Percentiles rank a stretch among this genome's conserved stretches.
These are phyloP conservation scores for Anser cygnoides DNA, from an alignment of 2,113 vertebrate species.

Conservation along the genomic window DNA sequence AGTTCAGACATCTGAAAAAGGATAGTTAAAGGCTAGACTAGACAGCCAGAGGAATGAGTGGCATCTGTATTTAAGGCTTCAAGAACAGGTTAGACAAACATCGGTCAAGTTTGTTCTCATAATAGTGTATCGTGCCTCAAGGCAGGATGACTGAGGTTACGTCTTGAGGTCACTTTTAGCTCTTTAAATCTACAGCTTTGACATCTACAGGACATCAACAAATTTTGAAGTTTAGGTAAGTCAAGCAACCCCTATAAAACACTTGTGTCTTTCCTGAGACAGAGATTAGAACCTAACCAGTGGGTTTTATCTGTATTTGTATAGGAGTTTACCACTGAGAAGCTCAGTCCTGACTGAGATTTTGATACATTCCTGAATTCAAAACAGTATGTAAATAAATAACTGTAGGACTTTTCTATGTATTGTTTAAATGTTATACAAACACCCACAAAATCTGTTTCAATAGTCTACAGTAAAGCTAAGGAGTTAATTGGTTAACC, in stretches of 20 bases:
- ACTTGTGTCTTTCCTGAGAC: background rate
- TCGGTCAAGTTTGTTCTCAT: background rate
- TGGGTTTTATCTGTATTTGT: background rate
- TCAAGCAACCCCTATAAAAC: background rate
- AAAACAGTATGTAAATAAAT: background rate
- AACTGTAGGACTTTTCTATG: background rate
- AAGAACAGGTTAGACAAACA: slow-evolving; percentile 20
- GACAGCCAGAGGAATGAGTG: background rate
- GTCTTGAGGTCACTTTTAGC: background rate
- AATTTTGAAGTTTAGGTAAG: background rate
- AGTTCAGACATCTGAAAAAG: background rate
- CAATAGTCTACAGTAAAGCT: background rate
- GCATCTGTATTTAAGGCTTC: slow-evolving; percentile 4
- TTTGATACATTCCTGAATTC: background rate
- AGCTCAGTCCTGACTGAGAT: background rate
- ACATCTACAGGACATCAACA: background rate
- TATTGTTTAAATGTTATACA: background rate
- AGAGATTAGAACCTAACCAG: background rate
- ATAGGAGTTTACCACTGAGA: background rate
- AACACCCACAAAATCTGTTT: background rate
- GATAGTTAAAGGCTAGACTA: background rate
- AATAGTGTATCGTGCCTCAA: background rate
- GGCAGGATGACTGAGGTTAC: background rate
- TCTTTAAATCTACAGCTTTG: background rate
- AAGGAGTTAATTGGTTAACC: background rate